Base-by-base conservation (phyloP, 1,140 invertebrate genomes). In the Acromyrmex heyeri region DNA sequence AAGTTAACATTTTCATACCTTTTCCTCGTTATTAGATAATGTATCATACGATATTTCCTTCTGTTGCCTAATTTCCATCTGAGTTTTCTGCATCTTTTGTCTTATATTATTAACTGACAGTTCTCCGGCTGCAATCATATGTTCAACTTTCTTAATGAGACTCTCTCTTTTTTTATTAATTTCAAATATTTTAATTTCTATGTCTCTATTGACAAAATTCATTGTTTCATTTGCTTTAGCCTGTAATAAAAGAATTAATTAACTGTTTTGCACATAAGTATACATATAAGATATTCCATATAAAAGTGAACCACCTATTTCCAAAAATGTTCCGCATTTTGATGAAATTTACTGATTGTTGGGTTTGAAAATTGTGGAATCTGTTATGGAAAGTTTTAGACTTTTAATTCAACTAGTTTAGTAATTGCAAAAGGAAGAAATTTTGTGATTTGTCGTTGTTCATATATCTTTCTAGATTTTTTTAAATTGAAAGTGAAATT, bases 171-270 rank as follows among this genome's bases (percentile, higher is more conserved):
- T 50, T 50, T 93, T 88, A 38, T 85, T 21, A 21, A 93, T 70
- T 57, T 90, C 77, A 2, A 62, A 75, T 24, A 94, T 87, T 53
- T 87, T 89, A n/a, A 79, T 73, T n/a, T 93, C 91, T 34, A 90
- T 88, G 24, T 92, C 91, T 16, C 88, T 90, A 16, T 83, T 67
- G 14, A 94, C 89, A 10, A 86, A 88, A 14, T 93, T 86, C 59
- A 87, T 90, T 5, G 91, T 38, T 24, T 88, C 83, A 8, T 88
- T 88, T 24, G 90, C 59, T 76, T 87, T 90, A 8, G 21, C 69
- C 90, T 92, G 62, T 65, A 16, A 21, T 7, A 21, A 59, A 83
- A 18, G 64, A 65, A 55, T 82, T 27, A 44, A 48, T 70, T 16
- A 48, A 30, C 7, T 14, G 3, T 12, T 27, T 14, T 2, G 5